Conservation (phyloP, 2,888 invertebrate species). For the Polyommatus icarus region DNA sequence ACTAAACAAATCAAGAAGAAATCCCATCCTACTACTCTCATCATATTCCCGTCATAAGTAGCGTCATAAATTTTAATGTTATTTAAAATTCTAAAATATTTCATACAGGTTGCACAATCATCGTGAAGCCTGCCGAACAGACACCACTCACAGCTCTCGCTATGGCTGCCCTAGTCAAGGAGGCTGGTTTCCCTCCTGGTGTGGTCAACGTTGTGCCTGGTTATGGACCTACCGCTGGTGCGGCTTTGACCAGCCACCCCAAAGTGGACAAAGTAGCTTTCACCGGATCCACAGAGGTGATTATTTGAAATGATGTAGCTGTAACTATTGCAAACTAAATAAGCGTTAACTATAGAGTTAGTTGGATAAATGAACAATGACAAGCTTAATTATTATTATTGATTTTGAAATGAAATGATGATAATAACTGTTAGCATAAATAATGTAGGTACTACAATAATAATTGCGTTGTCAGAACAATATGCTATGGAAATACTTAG, state of each 20-base stretch:
- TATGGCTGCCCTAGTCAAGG: slow-evolving; percentile 89
- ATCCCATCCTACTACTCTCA: no score
- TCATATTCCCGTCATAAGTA: no score
- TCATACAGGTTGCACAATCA: slow-evolving; percentile 85
- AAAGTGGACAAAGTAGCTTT: slow-evolving; percentile 95
- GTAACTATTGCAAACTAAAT: background rate
- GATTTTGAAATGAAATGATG: background rate
- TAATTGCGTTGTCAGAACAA: background rate
- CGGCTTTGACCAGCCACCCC: slow-evolving; percentile 86
- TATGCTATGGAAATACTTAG: background rate
- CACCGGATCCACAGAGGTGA: slow-evolving; percentile 72
- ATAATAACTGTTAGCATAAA: background rate
- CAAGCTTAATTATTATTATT: background rate
- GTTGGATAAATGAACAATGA: no score
- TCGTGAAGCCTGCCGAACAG: slow-evolving; percentile 97
- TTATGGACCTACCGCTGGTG: slow-evolving; percentile 89
- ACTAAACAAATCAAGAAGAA: no score
- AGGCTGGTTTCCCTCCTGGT: slow-evolving; percentile 95
- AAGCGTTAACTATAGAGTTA: no score
- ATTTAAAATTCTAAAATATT: background rate
- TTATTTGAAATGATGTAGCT: background rate
- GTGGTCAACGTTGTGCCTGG: slow-evolving; percentile 96
- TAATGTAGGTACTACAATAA: background rate
- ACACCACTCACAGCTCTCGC: slow-evolving; percentile 95
- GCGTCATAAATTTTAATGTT: background rate